Percentiles rank a stretch among this genome's conserved stretches.
Conservation (phyloP, 23 tunicate species). For the Ascidia mentula region DNA sequence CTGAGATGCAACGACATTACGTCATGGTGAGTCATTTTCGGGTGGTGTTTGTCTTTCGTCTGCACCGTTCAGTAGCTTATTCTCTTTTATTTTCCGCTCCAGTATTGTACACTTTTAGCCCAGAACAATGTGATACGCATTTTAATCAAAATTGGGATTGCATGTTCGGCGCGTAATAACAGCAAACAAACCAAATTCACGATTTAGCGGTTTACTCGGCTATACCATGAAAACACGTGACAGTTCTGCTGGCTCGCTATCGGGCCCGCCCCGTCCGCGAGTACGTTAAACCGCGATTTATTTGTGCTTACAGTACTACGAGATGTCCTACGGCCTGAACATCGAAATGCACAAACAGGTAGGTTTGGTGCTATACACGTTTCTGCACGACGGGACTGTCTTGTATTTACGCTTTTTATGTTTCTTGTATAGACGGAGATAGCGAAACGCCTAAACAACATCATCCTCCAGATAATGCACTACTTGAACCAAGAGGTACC, state of each 20-base stretch:
- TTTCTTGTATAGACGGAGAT: slow-evolving; percentile 64
- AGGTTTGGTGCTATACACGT: not conserved
- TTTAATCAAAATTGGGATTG: too few relatives aligned
- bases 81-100: too few relatives aligned
- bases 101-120: too few relatives aligned
- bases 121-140: too few relatives aligned
- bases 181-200: too few relatives aligned
- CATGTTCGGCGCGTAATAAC: too few relatives aligned
- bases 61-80: too few relatives aligned
- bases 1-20: slow-evolving; percentile 98
- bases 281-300: not conserved
- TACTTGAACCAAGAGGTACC: slow-evolving; percentile 76
- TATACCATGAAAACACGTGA: too few relatives aligned
- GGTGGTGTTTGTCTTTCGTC: not conserved
- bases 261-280: not conserved
- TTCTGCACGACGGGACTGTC: not conserved
- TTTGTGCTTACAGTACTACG: slow-evolving; percentile 68
- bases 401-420: not conserved
- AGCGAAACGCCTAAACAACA: slow-evolving; percentile 70
- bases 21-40: slow-evolving; percentile 63
- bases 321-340: slow-evolving; percentile 92
- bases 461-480: slow-evolving; percentile 75
- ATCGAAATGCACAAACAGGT: slow-evolving; percentile 96
- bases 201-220: too few relatives aligned
- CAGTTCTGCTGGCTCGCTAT: too few relatives aligned